Percentiles rank a stretch among this genome's conserved stretches.
These are phyloP conservation scores for Allacma fusca DNA, from an alignment of 2,888 invertebrate species.

Conservation along the genomic window DNA sequence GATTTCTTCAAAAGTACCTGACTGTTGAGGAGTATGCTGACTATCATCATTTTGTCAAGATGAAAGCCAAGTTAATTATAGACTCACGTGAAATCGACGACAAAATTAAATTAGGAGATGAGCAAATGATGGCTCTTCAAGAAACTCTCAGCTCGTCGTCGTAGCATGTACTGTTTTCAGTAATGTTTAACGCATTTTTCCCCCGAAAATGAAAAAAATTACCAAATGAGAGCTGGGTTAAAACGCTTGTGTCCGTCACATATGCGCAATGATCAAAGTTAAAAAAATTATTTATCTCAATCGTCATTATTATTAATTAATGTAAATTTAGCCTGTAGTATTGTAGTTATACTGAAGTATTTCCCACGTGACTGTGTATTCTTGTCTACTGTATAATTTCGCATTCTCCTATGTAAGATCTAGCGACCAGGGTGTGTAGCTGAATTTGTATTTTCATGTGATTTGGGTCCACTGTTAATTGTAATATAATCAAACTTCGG, in stretches of 20 bases:
- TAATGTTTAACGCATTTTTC: conserved; percentile 18
- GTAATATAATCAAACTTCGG: conserved; percentile 10
- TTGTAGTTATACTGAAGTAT: conserved; percentile 12
- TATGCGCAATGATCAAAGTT: conserved; percentile 38
- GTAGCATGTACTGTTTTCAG: conserved; percentile 14
- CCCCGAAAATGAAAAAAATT: neutral
- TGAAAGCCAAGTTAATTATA: conserved; percentile 85
- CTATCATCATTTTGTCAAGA: conserved; percentile 84
- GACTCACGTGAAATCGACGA: conserved; percentile 83
- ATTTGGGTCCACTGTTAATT: neutral
- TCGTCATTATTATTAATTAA: conserved; percentile 14
- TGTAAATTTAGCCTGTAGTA: conserved; percentile 3
- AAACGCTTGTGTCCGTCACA: conserved; percentile 2
- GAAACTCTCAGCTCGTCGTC: conserved; percentile 66
- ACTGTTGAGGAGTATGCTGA: conserved; percentile 78
- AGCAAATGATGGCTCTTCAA: conserved; percentile 77
- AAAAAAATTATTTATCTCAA: conserved; percentile 31
- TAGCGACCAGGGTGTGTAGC: conserved; percentile 5
- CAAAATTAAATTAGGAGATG: conserved; percentile 82
- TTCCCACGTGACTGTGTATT: conserved; percentile 31
- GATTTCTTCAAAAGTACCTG: conserved; percentile 76
- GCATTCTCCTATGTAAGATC: conserved; percentile 10
- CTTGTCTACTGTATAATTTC: conserved; percentile 28
- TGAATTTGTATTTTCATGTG: conserved; percentile 13
- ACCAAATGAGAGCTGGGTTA: neutral